Evolutionary conservation across 2,113 vertebrate genomes (phyloP), one percentile per base, ranked within the genome.

Genomic region (Herpailurus yagouaroundi): DNA sequence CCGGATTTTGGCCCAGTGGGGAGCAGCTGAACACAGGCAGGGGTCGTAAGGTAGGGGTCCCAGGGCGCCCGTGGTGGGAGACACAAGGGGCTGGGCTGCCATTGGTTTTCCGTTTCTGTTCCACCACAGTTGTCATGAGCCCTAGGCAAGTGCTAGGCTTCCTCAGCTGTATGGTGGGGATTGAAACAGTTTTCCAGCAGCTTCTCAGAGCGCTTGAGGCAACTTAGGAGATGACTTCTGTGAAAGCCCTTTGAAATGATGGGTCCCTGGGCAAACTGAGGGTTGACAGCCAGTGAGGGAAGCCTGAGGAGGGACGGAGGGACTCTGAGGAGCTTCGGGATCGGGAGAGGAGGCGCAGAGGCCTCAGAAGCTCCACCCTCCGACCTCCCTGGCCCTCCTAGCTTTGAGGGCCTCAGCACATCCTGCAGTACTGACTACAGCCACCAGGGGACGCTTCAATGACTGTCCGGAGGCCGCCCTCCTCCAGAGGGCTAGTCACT

Each of bases 401-500:
- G 16, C 31, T 52, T 48, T 10, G 45, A 33, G n/a, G 73, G 18
- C 6, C 33, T 45, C 63, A 4, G 31, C 0, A 7, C 38, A 10
- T 36, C 87, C 52, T 86, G 95, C 66, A 95, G 74, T 92, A 88
- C 90, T 23, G 27, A 95, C 0, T 0, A 6, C 0, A 29, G 68
- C 80, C 98, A 94, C 83, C 63, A 97, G 98, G 66, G 73, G 76
- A 3, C 57, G 27, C 74, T 7, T 29, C 29, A 38, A 23, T 6
- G 25, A 3, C 82, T 8, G 64, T 15, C 9, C 0, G 7, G 13
- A 80, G 25, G 63, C 29, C 21, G 36, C 19, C 23, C 9, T 29
- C 23, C 1, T 38, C 41, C 6, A 8, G 1, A 55, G 66, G 50
- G 48, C 21, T 57, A 5, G 50, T n/a, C 41, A 18, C 9, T 41